Conservation (phyloP, 2,797 vertebrate species). For the Momotus momota region DNA sequence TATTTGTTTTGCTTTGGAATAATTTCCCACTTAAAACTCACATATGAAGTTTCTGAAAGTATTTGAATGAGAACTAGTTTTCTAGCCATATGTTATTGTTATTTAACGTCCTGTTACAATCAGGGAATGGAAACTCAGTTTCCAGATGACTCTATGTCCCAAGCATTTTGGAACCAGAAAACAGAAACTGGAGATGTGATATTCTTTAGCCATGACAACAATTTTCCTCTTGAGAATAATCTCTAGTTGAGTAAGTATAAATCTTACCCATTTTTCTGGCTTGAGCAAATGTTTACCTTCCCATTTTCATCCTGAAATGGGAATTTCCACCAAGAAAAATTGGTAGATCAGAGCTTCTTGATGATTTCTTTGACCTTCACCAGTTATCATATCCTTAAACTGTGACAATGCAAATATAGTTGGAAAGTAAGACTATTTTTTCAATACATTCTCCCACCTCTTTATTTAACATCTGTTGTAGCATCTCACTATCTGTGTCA, state of each 20-base stretch:
- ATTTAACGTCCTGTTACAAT: neutral
- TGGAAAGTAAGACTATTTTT: neutral
- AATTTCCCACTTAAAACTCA: neutral
- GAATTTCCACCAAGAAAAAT: neutral
- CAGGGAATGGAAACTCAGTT: slow-evolving; percentile 10
- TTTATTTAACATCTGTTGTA: neutral
- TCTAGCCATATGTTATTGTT: neutral
- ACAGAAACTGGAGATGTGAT: neutral
- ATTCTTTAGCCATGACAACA: neutral
- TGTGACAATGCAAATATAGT: neutral
- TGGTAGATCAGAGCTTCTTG: neutral
- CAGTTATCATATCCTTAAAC: neutral
- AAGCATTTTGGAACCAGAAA: slow-evolving; percentile 16
- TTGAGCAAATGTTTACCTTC: slow-evolving; percentile 23
- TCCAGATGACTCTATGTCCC: neutral
- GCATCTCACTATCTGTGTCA: neutral
- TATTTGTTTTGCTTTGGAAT: neutral
- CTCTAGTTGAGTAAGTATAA: slow-evolving; percentile 7
- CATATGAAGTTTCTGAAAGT: neutral
- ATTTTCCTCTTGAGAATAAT: neutral
- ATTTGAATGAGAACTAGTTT: neutral
- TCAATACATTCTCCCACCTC: neutral
- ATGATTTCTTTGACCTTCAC: neutral
- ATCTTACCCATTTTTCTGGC: neutral
- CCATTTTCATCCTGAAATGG: neutral